Evolutionary conservation across 2,797 vertebrate species (phyloP), one percentile per base, ranked within the genome.

Genomic region (Megalops cyprinoides): DNA sequence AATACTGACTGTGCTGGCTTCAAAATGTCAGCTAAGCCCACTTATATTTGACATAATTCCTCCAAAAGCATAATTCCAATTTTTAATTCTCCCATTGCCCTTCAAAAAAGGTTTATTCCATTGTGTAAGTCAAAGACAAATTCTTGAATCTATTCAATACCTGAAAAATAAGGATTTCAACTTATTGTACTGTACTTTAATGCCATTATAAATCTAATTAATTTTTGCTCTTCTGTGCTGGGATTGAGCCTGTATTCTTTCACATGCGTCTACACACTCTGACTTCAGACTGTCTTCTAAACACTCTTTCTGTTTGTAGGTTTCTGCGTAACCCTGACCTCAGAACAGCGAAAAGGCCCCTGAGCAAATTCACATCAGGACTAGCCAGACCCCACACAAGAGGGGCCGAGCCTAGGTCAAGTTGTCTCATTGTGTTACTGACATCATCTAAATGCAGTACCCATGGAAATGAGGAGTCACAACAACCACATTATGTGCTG

Each of bases 311-410:
- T 51, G 14, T 55, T 4, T 76, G 74, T 58, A 42, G 31, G n/a
- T n/a, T 42, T 60, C 53, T 48, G 55, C 25, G 42, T 31, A 48
- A 55, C 56, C 58, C n/a, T 46, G 42, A 60, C 56, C 10, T 37
- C 53, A 60, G 53, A 56, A 56, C 42, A 74, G 55, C 42, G 37
- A 80, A 28, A 34, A 28, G 71, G 53, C 42, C 25, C 53, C 69
- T 79, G 79, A 48, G 55, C 9, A 42, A 23, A 49, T 80, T 25
- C 73, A 75, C 62, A 44, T 58, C 71, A 75, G 79, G 18, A 65
- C 42, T n/a, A 65, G 48, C 20, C 34, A 20, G 39, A 34, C n/a
- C n/a, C 39, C 49, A 46, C 78, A 28, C 10, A 79, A n/a, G 37
- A 31, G 20, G 18, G 9, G 14, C 28, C 62, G 55, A 1, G 18